Base-by-base conservation (phyloP, 1,140 invertebrate species). In the Pseudomyrmex cubaensis region DNA sequence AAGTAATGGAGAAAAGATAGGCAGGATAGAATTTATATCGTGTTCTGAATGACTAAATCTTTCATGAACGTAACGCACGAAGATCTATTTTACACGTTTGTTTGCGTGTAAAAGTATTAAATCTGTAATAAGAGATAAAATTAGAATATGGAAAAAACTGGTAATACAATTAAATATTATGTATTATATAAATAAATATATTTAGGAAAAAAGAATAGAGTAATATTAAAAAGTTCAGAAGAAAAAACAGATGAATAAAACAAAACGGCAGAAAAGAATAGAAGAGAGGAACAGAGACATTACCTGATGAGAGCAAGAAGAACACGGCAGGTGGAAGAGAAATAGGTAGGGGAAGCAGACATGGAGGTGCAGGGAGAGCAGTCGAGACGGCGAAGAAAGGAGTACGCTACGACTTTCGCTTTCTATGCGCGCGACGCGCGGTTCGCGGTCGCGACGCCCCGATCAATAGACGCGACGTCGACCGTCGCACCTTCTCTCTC, bases 401-500 rank as follows among this genome's bases (percentile, higher is more conserved):
- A 90, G 74, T 82, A 25, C 17, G 84, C 86, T 86, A 48, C 54
- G 88, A 93, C 92, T 93, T 93, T 93, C 91, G 91, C 92, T 93
- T 92, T 93, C 90, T 84, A 82, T 90, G 74, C 88, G 85, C 89
- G 77, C 90, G 87, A 91, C 90, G 90, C 90, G 90, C 90, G 90
- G 90, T 88, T 90, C 88, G 90, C 87, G 52, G 76, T 70, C 85
- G 85, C 64, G 83, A 62, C 82, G 91, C 92, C 88, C 86, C 92
- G 92, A 93, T 93, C 92, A 93, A 93, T 93, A 93, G 90, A 48
- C 89, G 90, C 89, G 90, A 90, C 82, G 77, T 70, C 74, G 57
- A 46, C 61, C 64, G 44, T 66, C 25, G 25, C 13, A 22, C 56
- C 77, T 9, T 52, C 59, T 77, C 75, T 86, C 76, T 78, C 74